Base-by-base conservation (phyloP, 2,797 vertebrate genomes). In the Crocidura indochinensis region DNA sequence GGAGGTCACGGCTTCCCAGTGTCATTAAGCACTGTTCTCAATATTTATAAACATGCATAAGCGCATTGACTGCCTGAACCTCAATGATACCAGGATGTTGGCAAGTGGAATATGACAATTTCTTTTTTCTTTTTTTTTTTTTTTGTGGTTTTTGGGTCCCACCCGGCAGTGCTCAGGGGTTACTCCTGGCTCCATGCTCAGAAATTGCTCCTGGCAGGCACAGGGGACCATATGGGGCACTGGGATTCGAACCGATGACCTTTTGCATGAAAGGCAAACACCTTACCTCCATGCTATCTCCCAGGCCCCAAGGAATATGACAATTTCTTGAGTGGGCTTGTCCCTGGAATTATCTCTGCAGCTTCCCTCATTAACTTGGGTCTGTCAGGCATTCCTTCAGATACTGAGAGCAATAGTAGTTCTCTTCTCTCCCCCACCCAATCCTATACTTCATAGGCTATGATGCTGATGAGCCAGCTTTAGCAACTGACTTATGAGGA, bases 401-500 rank as follows among this genome's bases (percentile, higher is more conserved):
- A 90, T 65, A 49, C 15, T 74, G 79, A 91, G 73, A 44, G 24
- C 73, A 44, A 62, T 31, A 2, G 0, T 31, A 53, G 84, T 71
- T 64, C 56, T 82, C 49, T 75, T 85, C 92, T 72, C 51, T 17
- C 51, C 17, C 17, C 51, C 51, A 53, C 51, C 12, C 31, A 51
- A 46, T 68, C 77, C 76, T 17, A 92, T 75, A 53, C 88, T 51
- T 91, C 87, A 73, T 88, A 91, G 93, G 79, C 93, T 11, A 10
- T 80, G 90, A 65, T 85, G 71, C 73, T 81, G 67, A 92, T 64
- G 56, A 85, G 75, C 79, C 69, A 71, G 29, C 49, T 80, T 84
- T 88, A 87, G 82, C 92, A 94, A 89, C 86, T 86, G 86, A 88
- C 82, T 96, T 89, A 77, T 22, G 68, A 65, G 47, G 51, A 85